Conservation (phyloP, 1,140 invertebrate species). For the Lutraria rhynchaena region DNA sequence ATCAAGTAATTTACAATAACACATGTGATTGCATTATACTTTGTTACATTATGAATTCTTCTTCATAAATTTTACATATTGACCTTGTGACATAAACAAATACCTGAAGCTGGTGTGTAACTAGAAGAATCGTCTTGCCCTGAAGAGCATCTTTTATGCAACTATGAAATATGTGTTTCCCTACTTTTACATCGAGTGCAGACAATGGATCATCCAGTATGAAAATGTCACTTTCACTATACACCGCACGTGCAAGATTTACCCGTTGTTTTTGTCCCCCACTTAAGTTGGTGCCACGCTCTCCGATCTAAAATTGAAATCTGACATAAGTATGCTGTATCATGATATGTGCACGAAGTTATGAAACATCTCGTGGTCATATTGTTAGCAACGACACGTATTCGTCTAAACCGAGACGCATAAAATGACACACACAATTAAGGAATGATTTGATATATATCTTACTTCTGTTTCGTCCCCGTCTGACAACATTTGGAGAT, state of each 20-base stretch:
- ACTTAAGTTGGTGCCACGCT: conserved; percentile 94
- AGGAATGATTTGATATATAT: conserved; percentile 70
- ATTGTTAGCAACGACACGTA: too few species aligned
- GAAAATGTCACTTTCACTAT: conserved; percentile 84
- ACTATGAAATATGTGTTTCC: conserved; percentile 77
- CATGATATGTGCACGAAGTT: too few species aligned
- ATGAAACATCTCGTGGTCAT: too few species aligned
- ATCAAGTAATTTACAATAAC: too few species aligned
- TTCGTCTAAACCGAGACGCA: too few species aligned
- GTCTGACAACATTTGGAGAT: conserved; percentile 85
- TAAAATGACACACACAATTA: too few species aligned
- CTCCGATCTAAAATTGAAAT: conserved; percentile 87
- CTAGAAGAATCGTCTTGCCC: conserved; percentile 87
- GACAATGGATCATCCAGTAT: conserved; percentile 83
- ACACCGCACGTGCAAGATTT: conserved; percentile 95
- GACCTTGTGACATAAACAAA: background rate
- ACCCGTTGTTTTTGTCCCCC: conserved; percentile 98
- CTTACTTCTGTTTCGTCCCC: conserved; percentile 87
- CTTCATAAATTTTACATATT: too few species aligned
- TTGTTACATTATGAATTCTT: too few species aligned
- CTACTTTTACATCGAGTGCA: conserved; percentile 82
- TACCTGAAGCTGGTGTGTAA: conserved; percentile 86
- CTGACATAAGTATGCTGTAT: too few species aligned
- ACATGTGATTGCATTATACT: too few species aligned
- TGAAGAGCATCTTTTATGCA: conserved; percentile 82